Evolutionary conservation across 2,888 invertebrate species (phyloP), one percentile per base, ranked within the genome.

Genomic region (Sesia apiformis): DNA sequence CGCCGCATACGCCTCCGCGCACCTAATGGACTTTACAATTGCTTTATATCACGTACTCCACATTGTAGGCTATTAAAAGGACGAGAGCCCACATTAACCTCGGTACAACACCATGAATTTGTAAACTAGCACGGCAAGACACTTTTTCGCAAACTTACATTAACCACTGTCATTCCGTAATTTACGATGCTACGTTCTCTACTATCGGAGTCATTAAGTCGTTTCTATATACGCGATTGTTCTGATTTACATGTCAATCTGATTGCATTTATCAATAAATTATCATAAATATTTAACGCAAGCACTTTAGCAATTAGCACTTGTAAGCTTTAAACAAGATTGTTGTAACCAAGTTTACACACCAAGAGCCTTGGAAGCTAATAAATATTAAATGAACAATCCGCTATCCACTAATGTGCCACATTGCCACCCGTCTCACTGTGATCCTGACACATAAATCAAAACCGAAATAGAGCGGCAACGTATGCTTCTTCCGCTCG

Each of bases 1-100:
- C 60, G 54, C 55, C 59, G 67, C 65, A 69, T 67, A 71, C 75
- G 77, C 76, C 80, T 77, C 73, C 70, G 63, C 69, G 58, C 70
- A 72, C 74, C 75, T 83, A 86, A 86, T 86, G 84, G 84, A 79
- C 77, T 81, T 79, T 67, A 80, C 81, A 81, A 84, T 82, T 83
- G 83, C 77, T 78, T 74, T 61, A 57, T 58, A 60, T 60, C 59
- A 60, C 62, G 72, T 69, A 67, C 67, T 67, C 68, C 72, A 72
- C 74, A 69, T 67, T 72, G 74, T 74, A 65, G 65, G 70, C 70
- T 76, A 76, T 78, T 76, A 76, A 70, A 75, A 69, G 65, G 63
- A 72, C 66, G 68, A 68, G 64, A 67, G 65, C 62, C 60, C 65
- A 60, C 74, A 72, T 74, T 74, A 71, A 71, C 64, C 64, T 62